A percentile compares a stretch with the other conserved stretches of the same genome.
These are phyloP conservation scores for Microtus pennsylvanicus DNA, from an alignment of 2,113 vertebrate genomes.

Conservation along the genomic window DNA sequence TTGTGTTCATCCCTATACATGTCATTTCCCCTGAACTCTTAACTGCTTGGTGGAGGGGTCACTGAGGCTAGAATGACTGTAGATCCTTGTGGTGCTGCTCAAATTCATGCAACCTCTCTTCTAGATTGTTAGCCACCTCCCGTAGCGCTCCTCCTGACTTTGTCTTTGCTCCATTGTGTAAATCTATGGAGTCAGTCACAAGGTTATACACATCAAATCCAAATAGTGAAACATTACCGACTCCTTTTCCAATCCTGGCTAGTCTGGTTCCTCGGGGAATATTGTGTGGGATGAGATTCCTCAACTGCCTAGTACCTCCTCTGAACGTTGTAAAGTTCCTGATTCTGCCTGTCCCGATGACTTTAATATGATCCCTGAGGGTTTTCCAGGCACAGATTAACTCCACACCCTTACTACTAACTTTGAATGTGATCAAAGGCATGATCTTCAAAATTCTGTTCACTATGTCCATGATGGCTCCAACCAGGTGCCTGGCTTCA, in stretches of 20 bases:
- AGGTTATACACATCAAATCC: neutral
- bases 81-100: fast-evolving
- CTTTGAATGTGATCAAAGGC: fast-evolving
- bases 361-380: neutral
- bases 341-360: neutral
- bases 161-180: neutral
- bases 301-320: too few species aligned
- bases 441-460: fast-evolving
- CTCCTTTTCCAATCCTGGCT: neutral
- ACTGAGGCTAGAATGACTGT: fast-evolving
- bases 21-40: fast-evolving
- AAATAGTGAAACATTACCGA: fast-evolving
- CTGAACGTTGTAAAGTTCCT: neutral
- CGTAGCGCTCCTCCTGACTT: neutral
- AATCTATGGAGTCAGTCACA: neutral
- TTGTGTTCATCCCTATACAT: neutral
- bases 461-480: too few species aligned
- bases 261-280: neutral
- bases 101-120: neutral
- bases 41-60: too few species aligned
- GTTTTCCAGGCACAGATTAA: neutral
- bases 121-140: neutral
- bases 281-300: fast-evolving
- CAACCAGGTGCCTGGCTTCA: neutral
- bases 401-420: fast-evolving